phyloP scores from a whole-genome alignment of 37 sponge, comb jelly and placozoan genomes.

The Agelas oroides region DNA sequence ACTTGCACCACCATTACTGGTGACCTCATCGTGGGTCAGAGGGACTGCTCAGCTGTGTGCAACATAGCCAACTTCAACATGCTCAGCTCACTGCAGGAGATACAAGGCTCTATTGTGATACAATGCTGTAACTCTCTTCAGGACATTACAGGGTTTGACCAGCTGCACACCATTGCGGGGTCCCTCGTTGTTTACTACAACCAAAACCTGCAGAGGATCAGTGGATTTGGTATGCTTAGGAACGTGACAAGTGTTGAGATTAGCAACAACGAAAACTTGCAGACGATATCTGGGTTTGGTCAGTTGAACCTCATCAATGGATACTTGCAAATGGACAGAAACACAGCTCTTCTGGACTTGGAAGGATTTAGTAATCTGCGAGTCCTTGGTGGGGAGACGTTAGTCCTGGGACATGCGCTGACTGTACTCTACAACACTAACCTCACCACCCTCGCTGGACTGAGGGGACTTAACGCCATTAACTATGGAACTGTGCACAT shows the following conservation, averaged over 20 bases:
- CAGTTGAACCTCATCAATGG: constrained; percentile 21
- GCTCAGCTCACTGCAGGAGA: constrained; percentile 1
- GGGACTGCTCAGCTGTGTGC: constrained; percentile 34
- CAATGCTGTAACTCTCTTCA: constrained; percentile 51
- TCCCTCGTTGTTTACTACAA: constrained; percentile 61
- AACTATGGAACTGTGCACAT: constrained; percentile 67
- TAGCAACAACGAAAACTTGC: constrained; percentile 39
- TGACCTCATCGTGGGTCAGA: constrained; percentile 30
- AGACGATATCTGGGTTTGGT: constrained; percentile 9
- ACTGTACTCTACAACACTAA: constrained; percentile 48
- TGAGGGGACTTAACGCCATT: constrained; percentile 26
- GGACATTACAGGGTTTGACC: background rate
- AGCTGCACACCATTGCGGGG: constrained; percentile 15
- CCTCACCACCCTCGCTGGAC: constrained; percentile 26
- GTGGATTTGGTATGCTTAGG: constrained; percentile 11
- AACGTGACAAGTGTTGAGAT: constrained; percentile 43
- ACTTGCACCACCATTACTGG: constrained; percentile 3
- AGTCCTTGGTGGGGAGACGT: constrained; percentile 34
- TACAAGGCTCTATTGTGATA: constrained; percentile 48
- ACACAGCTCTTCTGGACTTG: constrained; percentile 37
- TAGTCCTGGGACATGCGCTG: constrained; percentile 47
- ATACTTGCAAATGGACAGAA: constrained; percentile 49
- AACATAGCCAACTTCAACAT: constrained; percentile 5
- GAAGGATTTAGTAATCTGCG: constrained; percentile 12
- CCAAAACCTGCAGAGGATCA: constrained; percentile 11